Base-by-base conservation (phyloP, 2,888 invertebrate species). In the Ochropleura leucogaster region DNA sequence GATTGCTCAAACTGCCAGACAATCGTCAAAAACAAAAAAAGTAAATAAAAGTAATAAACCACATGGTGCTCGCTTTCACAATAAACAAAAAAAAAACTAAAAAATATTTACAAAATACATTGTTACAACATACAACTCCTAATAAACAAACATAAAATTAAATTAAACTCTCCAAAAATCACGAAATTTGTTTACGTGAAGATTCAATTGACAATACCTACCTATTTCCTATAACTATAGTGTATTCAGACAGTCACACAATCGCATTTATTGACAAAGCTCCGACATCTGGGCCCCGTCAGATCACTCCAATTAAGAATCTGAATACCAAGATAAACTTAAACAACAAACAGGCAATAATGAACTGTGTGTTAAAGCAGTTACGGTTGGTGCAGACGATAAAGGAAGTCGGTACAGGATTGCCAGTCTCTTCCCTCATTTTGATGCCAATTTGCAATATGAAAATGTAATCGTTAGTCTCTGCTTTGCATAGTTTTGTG, bases 191-290 rank as follows among this genome's bases (percentile, higher is more conserved):
- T 30, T 65, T 57, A 83, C 77, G 81, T 86, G 85, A 89, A 83
- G 82, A 87, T 85, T 90, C 87, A 89, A 91, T 90, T 87, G 82
- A 92, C 91, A 92, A 91, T 90, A 88, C 85, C 82, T 84, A 86
- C 82, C 80, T 88, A 90, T 88, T 86, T 87, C 79, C 79, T 79
- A 75, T 80, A 80, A 77, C 77, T 57, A 30, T 30, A 57, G 57
- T 14, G 75, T 67, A 68, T 78, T 44, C 79, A 79, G 85, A 79
- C 81, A 81, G 69, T 55, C 76, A 90, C 89, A 92, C 91, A 92
- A 92, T 92, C 90, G 90, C 90, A 89, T 93, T 92, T 93, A 93
- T 92, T 93, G 92, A 92, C 93, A 91, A 90, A 92, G 91, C 90
- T 86, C 88, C 89, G 86, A 88, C 93, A 92, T 92, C 92, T 92